phyloP scores from a whole-genome alignment of 2,888 invertebrate species.

The Trisateles emortualis region DNA sequence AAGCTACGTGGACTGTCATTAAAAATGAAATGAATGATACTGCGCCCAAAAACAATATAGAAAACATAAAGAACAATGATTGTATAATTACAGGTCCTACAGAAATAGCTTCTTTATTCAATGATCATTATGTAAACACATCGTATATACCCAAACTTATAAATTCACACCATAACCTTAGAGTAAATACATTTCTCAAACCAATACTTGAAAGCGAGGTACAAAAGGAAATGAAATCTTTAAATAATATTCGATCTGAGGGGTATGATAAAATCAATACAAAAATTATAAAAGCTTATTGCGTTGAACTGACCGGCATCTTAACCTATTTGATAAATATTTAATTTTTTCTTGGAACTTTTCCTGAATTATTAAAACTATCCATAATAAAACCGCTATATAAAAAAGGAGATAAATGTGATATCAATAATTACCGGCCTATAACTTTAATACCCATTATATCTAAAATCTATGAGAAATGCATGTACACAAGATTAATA shows the following conservation, averaged over 20 bases:
- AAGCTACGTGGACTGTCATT: too few relatives aligned
- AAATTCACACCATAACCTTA: background rate
- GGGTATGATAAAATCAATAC: slow-evolving; percentile 7
- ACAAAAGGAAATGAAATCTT: background rate
- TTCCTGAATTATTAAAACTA: slow-evolving; percentile 3
- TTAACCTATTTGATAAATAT: slow-evolving; percentile 3
- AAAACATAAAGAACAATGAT: too few relatives aligned
- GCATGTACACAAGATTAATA: background rate
- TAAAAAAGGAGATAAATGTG: background rate
- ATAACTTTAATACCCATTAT: too few relatives aligned
- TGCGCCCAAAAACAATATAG: background rate
- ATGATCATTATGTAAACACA: background rate
- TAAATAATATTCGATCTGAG: background rate
- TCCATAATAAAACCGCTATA: background rate
- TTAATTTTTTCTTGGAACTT: background rate
- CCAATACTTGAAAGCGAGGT: slow-evolving; percentile 5
- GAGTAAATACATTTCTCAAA: background rate
- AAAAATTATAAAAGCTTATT: background rate
- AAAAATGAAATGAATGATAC: background rate
- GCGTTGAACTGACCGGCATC: background rate
- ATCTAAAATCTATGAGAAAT: too few relatives aligned
- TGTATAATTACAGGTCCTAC: background rate
- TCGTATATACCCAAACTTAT: background rate
- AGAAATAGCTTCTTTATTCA: slow-evolving; percentile 2
- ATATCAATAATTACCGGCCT: background rate